These are phyloP conservation scores for Aricia artaxerxes DNA, from an alignment of 2,888 invertebrate species.

Conservation along the genomic window DNA sequence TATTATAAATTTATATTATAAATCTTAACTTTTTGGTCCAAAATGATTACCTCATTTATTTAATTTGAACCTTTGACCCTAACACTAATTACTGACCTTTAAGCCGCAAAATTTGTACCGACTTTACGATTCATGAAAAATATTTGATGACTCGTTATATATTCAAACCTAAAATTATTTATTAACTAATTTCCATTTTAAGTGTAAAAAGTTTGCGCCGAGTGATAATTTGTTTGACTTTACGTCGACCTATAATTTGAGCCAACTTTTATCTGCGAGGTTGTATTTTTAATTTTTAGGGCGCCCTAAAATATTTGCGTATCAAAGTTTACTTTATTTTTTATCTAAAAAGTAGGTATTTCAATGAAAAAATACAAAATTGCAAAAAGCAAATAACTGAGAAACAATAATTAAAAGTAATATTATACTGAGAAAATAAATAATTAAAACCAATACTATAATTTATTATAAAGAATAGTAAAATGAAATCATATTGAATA, in stretches of 20 bases:
- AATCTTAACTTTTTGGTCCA: background rate
- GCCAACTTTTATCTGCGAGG: background rate
- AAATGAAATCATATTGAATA: background rate
- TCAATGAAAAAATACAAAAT: too few species aligned
- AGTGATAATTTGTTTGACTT: constrained; percentile 29
- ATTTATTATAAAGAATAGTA: too few species aligned
- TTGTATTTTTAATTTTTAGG: background rate
- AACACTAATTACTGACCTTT: constrained; percentile 16
- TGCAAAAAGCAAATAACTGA: too few species aligned
- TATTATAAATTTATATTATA: too few species aligned
- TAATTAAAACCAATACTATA: too few species aligned
- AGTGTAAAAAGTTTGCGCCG: constrained; percentile 13
- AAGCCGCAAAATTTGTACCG: background rate
- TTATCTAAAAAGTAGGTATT: too few species aligned
- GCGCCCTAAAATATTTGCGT: background rate
- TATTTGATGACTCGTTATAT: constrained; percentile 15
- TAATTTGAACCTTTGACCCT: background rate
- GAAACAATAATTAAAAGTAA: too few species aligned
- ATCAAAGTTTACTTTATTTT: background rate
- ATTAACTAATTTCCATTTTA: constrained; percentile 27
- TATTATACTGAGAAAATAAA: too few species aligned
- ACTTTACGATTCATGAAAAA: constrained; percentile 26
- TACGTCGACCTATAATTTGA: constrained; percentile 14
- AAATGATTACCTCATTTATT: background rate
- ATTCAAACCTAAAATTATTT: constrained; percentile 25